phyloP scores from a whole-genome alignment of 2,113 vertebrate genomes.

The Hipposideros armiger region DNA sequence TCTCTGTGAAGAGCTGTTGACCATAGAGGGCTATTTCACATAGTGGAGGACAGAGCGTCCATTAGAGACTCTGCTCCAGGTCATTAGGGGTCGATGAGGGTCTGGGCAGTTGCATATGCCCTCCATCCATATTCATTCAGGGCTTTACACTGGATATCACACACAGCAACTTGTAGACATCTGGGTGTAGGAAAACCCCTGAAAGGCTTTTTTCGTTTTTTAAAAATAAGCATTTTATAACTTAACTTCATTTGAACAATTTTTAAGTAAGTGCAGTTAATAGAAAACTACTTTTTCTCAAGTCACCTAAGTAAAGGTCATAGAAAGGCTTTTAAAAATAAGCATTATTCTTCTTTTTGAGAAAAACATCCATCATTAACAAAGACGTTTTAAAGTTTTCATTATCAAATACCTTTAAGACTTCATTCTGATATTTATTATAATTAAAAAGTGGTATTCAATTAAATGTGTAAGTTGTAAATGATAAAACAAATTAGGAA shows the following conservation, averaged over 20 bases:
- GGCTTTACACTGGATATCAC: slow-evolving; percentile 46
- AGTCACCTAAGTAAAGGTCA: slow-evolving; percentile 52
- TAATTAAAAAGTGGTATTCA: neutral
- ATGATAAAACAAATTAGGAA: neutral
- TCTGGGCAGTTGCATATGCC: neutral
- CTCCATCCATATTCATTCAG: slow-evolving; percentile 2
- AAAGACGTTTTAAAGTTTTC: neutral
- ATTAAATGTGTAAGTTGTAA: slow-evolving; percentile 24
- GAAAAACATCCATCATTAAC: slow-evolving; percentile 29
- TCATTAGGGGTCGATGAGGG: slow-evolving; percentile 40
- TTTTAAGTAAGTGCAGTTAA: slow-evolving; percentile 66
- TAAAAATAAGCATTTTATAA: slow-evolving; percentile 74
- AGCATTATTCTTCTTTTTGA: slow-evolving; percentile 50
- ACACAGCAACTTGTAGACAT: slow-evolving; percentile 57
- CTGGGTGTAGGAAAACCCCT: slow-evolving; percentile 48
- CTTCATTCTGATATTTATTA: slow-evolving; percentile 54
- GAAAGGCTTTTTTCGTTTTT: slow-evolving; percentile 66
- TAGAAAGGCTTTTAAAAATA: slow-evolving; percentile 70
- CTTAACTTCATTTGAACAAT: slow-evolving; percentile 74
- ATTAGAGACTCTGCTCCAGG: slow-evolving; percentile 34
- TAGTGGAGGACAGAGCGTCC: neutral
- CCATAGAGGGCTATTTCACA: slow-evolving; percentile 59
- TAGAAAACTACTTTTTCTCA: slow-evolving; percentile 65
- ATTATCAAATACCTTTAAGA: neutral
- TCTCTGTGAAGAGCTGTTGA: neutral